Conservation (phyloP, 2,797 vertebrate genomes). For the Rhinophrynus dorsalis region DNA sequence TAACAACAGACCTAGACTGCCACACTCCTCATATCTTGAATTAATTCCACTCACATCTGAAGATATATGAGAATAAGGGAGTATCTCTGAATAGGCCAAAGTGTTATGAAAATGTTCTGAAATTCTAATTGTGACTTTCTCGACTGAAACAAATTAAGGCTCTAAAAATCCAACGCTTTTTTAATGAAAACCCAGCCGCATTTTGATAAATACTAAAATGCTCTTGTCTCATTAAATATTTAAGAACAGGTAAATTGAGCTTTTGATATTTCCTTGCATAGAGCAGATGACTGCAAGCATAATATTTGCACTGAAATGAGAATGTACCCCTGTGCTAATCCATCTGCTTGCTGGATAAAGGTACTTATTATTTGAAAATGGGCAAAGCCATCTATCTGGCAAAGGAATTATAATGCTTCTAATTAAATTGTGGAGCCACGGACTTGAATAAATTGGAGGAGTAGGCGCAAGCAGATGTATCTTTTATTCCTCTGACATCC, state of each 20-base stretch:
- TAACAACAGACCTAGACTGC: too few species aligned
- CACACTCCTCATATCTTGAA: too few species aligned
- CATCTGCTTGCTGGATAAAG: slow-evolving; percentile 33
- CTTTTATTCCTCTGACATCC: slow-evolving; percentile 9
- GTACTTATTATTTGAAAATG: slow-evolving; percentile 49
- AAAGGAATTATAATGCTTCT: slow-evolving; percentile 43
- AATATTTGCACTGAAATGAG: slow-evolving; percentile 49
- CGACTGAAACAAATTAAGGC: slow-evolving; percentile 29
- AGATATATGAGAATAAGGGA: too few species aligned
- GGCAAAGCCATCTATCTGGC: slow-evolving; percentile 50
- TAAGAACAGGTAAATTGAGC: slow-evolving; percentile 36
- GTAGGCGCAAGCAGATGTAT: slow-evolving; percentile 23
- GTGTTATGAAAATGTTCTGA: too few species aligned
- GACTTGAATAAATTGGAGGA: slow-evolving; percentile 21
- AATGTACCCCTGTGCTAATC: slow-evolving; percentile 44
- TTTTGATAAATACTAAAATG: slow-evolving; percentile 38
- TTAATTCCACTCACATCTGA: too few species aligned
- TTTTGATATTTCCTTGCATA: slow-evolving; percentile 46
- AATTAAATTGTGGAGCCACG: slow-evolving; percentile 48
- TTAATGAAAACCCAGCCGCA: slow-evolving; percentile 37
- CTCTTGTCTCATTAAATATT: slow-evolving; percentile 37
- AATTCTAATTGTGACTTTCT: too few species aligned
- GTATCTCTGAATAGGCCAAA: too few species aligned
- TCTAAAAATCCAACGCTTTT: slow-evolving; percentile 39
- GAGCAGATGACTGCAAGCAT: slow-evolving; percentile 37